A percentile compares a stretch with the other conserved stretches of the same genome.
phyloP scores from a whole-genome alignment of 2,113 vertebrate genomes.

The Syrmaticus mikado region DNA sequence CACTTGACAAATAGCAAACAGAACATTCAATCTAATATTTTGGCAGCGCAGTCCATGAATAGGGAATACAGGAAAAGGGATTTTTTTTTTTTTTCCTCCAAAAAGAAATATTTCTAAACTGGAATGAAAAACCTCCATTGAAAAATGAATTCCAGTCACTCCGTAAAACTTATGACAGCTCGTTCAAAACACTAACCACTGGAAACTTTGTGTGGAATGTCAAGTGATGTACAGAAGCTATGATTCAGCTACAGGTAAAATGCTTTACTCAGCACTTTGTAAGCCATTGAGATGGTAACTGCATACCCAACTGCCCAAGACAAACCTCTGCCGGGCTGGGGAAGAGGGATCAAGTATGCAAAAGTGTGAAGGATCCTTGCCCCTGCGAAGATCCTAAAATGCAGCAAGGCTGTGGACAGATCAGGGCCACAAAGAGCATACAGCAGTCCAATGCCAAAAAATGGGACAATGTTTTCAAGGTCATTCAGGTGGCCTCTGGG shows the following conservation, averaged over 20 bases:
- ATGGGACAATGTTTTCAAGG: constrained; percentile 92
- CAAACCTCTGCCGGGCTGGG: constrained; percentile 87
- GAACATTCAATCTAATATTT: constrained; percentile 32
- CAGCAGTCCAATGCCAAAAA: constrained; percentile 86
- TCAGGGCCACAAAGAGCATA: constrained; percentile 85
- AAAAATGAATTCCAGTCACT: background rate
- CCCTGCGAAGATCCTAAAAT: constrained; percentile 87
- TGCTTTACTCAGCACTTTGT: constrained; percentile 71
- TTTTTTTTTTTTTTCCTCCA: background rate
- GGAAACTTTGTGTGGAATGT: background rate
- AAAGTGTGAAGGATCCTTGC: constrained; percentile 84
- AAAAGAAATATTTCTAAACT: background rate
- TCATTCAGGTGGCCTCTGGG: constrained; percentile 92
- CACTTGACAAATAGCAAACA: constrained; percentile 25
- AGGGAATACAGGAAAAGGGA: background rate
- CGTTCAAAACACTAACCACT: background rate
- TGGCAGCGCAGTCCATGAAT: background rate
- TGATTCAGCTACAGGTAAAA: constrained; percentile 47
- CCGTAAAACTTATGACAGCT: background rate
- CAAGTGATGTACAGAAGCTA: accelerated
- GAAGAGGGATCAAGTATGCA: constrained; percentile 81
- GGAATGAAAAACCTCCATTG: constrained; percentile 22
- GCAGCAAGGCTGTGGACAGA: constrained; percentile 82
- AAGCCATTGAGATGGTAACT: constrained; percentile 86
- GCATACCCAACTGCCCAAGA: constrained; percentile 74